These are phyloP conservation scores for Diceros bicornis DNA, from an alignment of 2,797 vertebrate genomes.

Conservation along the genomic window DNA sequence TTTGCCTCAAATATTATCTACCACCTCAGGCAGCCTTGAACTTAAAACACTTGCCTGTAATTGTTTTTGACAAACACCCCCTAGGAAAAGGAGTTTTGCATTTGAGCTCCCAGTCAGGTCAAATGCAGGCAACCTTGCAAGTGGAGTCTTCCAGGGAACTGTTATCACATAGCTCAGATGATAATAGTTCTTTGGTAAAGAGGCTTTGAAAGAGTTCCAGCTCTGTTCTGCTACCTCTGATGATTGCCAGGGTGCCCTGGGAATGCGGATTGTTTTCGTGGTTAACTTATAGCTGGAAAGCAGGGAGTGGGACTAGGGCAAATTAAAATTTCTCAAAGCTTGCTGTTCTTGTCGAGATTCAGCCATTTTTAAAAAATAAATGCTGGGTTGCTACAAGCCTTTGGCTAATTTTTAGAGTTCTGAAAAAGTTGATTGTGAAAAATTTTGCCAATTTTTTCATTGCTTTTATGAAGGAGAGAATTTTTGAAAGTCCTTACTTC, in stretches of 20 bases:
- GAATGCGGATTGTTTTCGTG: background rate
- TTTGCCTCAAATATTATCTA: background rate
- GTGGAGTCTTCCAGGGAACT: background rate
- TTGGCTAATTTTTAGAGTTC: background rate
- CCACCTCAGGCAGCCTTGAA: background rate
- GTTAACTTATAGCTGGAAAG: background rate
- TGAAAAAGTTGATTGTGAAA: conserved; percentile 7
- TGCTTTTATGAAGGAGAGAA: background rate
- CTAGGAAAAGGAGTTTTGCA: conserved; percentile 16
- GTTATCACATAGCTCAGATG: background rate
- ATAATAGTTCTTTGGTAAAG: background rate
- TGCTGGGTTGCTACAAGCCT: background rate
- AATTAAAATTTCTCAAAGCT: background rate
- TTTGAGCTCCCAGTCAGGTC: background rate
- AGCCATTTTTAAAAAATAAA: background rate
- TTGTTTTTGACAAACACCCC: background rate
- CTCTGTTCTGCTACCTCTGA: background rate
- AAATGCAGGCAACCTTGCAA: conserved; percentile 5
- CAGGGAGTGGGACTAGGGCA: background rate
- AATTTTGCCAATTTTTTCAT: background rate
- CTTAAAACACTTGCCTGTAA: background rate
- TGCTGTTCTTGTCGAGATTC: background rate
- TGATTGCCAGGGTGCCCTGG: background rate
- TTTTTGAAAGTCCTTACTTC: background rate
- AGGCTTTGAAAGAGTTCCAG: background rate